A percentile compares a stretch with the other conserved stretches of the same genome.
Evolutionary conservation across 2,113 vertebrate species (phyloP).

Genomic region (Melospiza melodia): DNA sequence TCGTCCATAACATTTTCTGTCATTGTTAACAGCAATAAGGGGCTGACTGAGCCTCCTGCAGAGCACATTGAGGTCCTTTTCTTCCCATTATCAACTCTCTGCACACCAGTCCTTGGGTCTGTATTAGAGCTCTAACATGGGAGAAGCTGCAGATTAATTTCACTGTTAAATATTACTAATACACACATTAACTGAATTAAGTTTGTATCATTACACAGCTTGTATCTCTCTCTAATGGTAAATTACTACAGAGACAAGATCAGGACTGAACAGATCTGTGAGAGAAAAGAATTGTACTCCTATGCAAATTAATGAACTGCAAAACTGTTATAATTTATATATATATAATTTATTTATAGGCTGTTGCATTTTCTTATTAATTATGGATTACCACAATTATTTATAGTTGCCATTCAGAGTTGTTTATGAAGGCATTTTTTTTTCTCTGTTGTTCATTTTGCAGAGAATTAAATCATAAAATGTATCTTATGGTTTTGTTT

Average conservation of each 20-base stretch:
- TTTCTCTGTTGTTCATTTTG: background rate
- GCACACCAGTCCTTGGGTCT: background rate
- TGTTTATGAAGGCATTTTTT: background rate
- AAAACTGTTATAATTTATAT: background rate
- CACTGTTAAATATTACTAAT: background rate
- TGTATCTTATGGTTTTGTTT: constrained; percentile 14
- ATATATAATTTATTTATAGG: background rate
- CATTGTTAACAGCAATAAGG: background rate
- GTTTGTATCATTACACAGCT: background rate
- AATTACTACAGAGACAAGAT: background rate
- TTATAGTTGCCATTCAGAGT: background rate
- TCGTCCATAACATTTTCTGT: background rate
- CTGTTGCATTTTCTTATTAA: background rate
- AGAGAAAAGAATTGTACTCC: background rate
- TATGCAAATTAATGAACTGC: background rate
- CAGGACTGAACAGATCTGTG: background rate
- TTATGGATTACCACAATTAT: background rate
- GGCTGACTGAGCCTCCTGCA: background rate
- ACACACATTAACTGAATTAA: background rate
- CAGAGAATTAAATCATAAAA: constrained; percentile 36
- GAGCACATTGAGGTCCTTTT: background rate
- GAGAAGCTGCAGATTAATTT: background rate
- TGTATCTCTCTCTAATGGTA: background rate
- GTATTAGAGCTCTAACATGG: background rate
- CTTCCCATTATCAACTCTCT: background rate